Evolutionary conservation across 2,888 invertebrate species (phyloP).

Genomic region (Caenorhabditis becei): DNA sequence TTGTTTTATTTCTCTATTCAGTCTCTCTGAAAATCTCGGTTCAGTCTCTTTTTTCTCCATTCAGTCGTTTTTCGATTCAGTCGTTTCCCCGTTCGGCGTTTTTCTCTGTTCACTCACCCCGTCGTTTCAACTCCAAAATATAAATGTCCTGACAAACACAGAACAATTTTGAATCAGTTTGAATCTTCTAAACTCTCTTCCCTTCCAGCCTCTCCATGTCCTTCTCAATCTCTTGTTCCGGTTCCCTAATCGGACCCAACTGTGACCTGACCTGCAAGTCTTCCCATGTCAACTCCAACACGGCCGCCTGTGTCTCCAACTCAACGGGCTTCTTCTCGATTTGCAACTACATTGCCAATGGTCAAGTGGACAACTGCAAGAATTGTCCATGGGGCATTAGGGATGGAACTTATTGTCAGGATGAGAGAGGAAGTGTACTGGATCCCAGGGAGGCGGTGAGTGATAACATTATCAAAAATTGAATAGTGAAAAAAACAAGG

Average conservation of each 20-base stretch:
- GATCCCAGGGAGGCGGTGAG: slow-evolving; percentile 69
- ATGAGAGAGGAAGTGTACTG: slow-evolving; percentile 69
- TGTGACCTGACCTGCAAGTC: slow-evolving; percentile 76
- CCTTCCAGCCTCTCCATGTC: slow-evolving; percentile 68
- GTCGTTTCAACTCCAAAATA: no score
- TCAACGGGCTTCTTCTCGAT: slow-evolving; percentile 75
- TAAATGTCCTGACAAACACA: no score
- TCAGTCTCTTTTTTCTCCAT: no score
- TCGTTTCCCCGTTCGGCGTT: no score
- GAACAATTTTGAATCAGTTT: no score
- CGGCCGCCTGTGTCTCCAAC: slow-evolving; percentile 69
- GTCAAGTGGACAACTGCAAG: slow-evolving; percentile 76
- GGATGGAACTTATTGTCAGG: slow-evolving; percentile 75
- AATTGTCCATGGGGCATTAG: slow-evolving; percentile 79
- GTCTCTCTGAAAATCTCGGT: no score
- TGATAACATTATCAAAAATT: slow-evolving; percentile 3
- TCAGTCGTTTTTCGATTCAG: no score
- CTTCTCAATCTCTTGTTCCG: slow-evolving; percentile 75
- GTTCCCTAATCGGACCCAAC: slow-evolving; percentile 73
- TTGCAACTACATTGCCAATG: slow-evolving; percentile 67
- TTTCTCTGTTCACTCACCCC: no score
- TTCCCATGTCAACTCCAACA: slow-evolving; percentile 67
- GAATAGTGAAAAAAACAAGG: neutral
- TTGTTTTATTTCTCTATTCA: no score
- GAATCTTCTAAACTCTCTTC: neutral